Conservation (phyloP, 2,888 invertebrate genomes). For the Sisyra nigra region DNA sequence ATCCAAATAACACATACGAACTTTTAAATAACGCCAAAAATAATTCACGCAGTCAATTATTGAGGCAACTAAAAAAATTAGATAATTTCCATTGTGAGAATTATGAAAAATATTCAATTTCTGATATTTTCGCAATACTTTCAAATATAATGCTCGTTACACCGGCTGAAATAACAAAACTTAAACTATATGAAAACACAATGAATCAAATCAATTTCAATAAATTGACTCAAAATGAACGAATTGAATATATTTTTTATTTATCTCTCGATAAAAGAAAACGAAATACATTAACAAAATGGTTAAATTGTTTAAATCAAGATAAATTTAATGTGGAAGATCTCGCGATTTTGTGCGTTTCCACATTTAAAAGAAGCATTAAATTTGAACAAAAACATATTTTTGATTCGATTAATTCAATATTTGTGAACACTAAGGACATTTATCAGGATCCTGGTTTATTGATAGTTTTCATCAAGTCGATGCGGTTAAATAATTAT, state of each 20-base stretch:
- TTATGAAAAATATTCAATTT: too few relatives aligned
- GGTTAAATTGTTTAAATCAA: slow-evolving; percentile 19
- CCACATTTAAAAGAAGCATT: slow-evolving; percentile 25
- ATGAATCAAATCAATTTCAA: neutral
- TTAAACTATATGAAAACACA: too few relatives aligned
- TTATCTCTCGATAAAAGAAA: slow-evolving; percentile 23
- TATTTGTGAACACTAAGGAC: slow-evolving; percentile 22
- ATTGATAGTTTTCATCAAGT: slow-evolving; percentile 27
- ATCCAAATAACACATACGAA: neutral
- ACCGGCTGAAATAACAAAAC: too few relatives aligned
- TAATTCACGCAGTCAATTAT: too few relatives aligned
- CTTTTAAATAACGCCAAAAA: too few relatives aligned
- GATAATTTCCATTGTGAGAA: too few relatives aligned
- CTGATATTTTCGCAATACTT: too few relatives aligned
- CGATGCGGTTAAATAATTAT: slow-evolving; percentile 23
- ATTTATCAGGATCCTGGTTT: slow-evolving; percentile 24
- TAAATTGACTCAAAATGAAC: slow-evolving; percentile 18
- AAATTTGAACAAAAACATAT: slow-evolving; percentile 20
- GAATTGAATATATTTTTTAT: slow-evolving; percentile 25
- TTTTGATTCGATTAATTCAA: slow-evolving; percentile 19
- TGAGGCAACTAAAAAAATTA: too few relatives aligned
- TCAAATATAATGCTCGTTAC: too few relatives aligned
- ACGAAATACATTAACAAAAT: slow-evolving; percentile 16
- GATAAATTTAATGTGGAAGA: slow-evolving; percentile 21
- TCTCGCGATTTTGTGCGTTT: slow-evolving; percentile 24